Conservation (phyloP, 2,888 invertebrate species). For the Tenthredo mesomela region DNA sequence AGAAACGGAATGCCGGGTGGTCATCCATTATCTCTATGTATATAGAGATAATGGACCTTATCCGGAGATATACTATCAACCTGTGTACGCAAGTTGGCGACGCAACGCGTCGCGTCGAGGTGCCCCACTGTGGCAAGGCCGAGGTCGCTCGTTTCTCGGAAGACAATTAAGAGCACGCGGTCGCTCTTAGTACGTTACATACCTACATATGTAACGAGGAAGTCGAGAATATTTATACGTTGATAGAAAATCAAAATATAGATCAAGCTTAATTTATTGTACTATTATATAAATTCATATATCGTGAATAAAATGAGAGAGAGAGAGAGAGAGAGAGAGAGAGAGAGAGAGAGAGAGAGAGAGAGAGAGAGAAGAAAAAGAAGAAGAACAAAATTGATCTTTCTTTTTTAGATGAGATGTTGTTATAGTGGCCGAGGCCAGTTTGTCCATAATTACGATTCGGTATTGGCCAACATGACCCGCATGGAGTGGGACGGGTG, state of each 20-base stretch:
- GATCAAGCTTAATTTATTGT: not conserved
- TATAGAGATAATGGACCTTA: not conserved
- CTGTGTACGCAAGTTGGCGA: not conserved
- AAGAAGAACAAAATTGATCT: not conserved
- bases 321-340: not conserved
- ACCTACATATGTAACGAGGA: not conserved
- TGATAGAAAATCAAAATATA: not conserved
- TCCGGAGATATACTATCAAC: not conserved
- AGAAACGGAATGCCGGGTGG: not conserved
- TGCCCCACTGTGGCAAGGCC: conserved; percentile 49
- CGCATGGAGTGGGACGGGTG: conserved; percentile 54
- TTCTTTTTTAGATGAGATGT: not conserved
- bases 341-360: not conserved
- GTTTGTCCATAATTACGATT: conserved; percentile 33
- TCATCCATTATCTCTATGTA: not conserved
- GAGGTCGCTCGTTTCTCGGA: conserved; percentile 48
- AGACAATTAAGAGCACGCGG: conserved; percentile 44
- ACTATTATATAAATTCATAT: not conserved
- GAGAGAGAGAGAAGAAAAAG: not conserved
- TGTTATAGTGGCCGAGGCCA: conserved; percentile 1
- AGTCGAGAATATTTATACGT: not conserved
- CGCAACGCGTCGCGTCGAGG: conserved; percentile 13
- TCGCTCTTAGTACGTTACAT: not conserved
- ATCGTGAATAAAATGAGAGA: not conserved
- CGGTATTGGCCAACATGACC: conserved; percentile 65